Conservation (phyloP, 2,113 vertebrate species). For the Chroicocephalus ridibundus region DNA sequence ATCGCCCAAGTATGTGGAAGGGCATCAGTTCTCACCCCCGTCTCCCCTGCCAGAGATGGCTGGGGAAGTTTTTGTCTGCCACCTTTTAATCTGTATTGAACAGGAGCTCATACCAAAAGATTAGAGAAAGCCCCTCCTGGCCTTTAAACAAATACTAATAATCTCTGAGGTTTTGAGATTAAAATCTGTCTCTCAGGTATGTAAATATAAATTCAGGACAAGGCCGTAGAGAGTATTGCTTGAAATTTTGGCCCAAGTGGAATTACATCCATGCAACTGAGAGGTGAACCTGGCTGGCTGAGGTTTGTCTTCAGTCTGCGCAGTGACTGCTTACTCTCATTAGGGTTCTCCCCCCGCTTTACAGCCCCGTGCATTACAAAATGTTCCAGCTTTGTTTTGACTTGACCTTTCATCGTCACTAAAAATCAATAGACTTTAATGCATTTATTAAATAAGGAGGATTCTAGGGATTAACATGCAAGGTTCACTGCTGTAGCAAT, state of each 20-base stretch:
- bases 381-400: constrained; percentile 32
- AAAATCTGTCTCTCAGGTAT: background rate
- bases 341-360: background rate
- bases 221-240: background rate
- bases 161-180: background rate
- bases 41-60: background rate
- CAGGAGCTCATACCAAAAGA: background rate
- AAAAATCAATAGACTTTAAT: constrained; percentile 56
- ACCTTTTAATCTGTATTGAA: background rate
- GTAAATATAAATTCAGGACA: background rate
- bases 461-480: constrained; percentile 28
- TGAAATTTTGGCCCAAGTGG: background rate
- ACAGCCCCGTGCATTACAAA: background rate
- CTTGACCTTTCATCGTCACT: constrained; percentile 48
- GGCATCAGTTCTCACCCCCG: accelerated
- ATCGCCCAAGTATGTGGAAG: background rate
- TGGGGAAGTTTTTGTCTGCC: background rate
- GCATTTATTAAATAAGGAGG: constrained; percentile 56
- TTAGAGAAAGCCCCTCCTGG: background rate
- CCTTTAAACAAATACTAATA: background rate
- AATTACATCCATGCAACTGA: background rate
- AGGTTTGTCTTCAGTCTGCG: background rate
- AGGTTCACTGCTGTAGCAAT: background rate
- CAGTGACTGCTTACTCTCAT: background rate
- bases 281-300: background rate